Evolutionary conservation across 2,113 vertebrate genomes (phyloP), one percentile per base, ranked within the genome.

Genomic region (Rattus norvegicus): DNA sequence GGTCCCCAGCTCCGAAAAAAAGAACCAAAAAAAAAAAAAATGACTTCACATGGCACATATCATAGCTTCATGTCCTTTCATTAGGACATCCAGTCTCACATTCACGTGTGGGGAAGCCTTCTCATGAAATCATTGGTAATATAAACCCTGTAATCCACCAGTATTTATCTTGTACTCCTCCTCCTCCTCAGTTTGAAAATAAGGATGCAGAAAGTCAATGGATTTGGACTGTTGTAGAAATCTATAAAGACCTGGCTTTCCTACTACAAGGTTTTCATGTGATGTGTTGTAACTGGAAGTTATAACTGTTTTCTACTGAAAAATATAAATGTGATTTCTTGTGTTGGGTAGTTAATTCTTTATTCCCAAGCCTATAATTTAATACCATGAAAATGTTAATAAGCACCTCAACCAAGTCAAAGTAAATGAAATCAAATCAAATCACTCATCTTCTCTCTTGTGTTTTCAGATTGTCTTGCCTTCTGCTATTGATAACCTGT

Each of bases 361-460:
- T 17, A 10, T 83, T 69, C 1, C 7, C 85, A 56, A 88, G 36
- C 52, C 72, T 93, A 72, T 7, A n/a, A 83, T 91, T 67, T 90
- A 80, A 95, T 43, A 9, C 19, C 63, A 92, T 93, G n/a, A 17
- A 91, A 70, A 90, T 65, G 63, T 75, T 77, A 19, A 59, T 79
- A 87, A 59, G 20, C 5, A 0, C 8, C 13, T n/a, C 33, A 33
- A 33, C 14, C 47, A 92, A 43, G 20, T 85, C 63, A 90, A 36
- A 95, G 12, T 49, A 49, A 95, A 65, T 54, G 65, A 70, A 69
- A 85, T 72, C 33, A 19, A 97, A 86, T 73, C 39, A 20, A 97
- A 56, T 2, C 36, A 63, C 13, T 87, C 8, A 12, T 76, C 6
- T 13, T 77, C 72, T 80, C 52, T 93, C 24, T 93, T 65, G 26